Conservation (phyloP, 2,113 vertebrate genomes). For the Melospiza melodia region DNA sequence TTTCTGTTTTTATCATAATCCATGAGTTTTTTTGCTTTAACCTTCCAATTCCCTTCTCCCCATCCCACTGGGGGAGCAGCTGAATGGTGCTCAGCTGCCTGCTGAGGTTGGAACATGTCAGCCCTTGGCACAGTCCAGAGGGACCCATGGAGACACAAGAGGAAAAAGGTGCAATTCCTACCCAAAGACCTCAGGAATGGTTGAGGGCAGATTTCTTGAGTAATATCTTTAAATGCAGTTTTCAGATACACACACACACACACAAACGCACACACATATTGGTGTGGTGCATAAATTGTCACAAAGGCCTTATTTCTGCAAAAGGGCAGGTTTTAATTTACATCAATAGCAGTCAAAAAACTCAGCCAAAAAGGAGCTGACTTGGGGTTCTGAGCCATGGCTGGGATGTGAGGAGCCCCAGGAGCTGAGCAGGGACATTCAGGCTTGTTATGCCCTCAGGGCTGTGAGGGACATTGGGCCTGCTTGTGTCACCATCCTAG, state of each 20-base stretch:
- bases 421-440: background rate
- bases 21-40: background rate
- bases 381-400: background rate
- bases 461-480: fast-evolving
- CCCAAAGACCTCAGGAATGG: background rate
- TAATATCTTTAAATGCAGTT: background rate
- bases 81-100: background rate
- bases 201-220: background rate
- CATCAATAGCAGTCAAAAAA: background rate
- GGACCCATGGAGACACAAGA: background rate
- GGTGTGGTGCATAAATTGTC: background rate
- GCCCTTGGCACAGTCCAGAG: background rate
- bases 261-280: background rate
- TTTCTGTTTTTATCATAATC: background rate
- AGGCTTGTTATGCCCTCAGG: background rate
- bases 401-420: background rate
- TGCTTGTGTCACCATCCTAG: background rate
- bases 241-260: background rate
- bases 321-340: background rate
- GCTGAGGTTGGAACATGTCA: background rate
- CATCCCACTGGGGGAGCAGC: background rate
- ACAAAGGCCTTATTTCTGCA: background rate
- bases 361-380: background rate
- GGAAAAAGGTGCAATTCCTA: background rate
- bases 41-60: background rate